Evolutionary conservation across 2,113 vertebrate genomes (phyloP).

Genomic region (Tyrannus savana): DNA sequence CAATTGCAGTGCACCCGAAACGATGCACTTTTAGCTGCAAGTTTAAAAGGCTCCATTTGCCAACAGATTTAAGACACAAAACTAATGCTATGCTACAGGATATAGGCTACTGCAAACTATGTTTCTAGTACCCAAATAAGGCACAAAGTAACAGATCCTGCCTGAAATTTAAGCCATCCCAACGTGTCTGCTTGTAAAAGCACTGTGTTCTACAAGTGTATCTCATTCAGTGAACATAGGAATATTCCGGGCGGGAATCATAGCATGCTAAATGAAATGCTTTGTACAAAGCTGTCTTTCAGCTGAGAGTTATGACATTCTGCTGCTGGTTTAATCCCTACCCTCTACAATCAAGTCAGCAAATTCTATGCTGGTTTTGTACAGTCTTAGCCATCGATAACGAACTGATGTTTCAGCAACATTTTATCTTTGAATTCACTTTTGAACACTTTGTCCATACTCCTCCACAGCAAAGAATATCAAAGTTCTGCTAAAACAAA

Average conservation of each 20-base stretch:
- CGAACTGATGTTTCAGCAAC: background rate
- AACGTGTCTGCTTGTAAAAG: background rate
- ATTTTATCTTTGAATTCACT: background rate
- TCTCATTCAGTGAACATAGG: background rate
- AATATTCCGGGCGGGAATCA: background rate
- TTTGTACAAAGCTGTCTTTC: conserved; percentile 37
- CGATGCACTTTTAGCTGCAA: background rate
- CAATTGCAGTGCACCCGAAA: background rate
- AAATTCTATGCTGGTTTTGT: background rate
- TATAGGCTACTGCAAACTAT: background rate
- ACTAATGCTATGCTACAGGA: background rate
- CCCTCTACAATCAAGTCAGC: background rate
- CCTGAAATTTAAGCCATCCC: background rate
- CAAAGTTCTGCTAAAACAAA: background rate
- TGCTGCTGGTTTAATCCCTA: conserved; percentile 30
- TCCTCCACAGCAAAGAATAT: background rate
- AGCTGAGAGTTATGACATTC: background rate
- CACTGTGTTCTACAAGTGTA: background rate
- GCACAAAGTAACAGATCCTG: background rate
- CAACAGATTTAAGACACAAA: background rate
- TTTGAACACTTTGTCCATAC: background rate
- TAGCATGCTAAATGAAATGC: background rate
- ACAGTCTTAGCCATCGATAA: background rate
- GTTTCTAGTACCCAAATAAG: background rate
- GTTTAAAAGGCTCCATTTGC: background rate